These are phyloP conservation scores for Chaetura pelagica DNA, from an alignment of 2,113 vertebrate genomes.

Conservation along the genomic window DNA sequence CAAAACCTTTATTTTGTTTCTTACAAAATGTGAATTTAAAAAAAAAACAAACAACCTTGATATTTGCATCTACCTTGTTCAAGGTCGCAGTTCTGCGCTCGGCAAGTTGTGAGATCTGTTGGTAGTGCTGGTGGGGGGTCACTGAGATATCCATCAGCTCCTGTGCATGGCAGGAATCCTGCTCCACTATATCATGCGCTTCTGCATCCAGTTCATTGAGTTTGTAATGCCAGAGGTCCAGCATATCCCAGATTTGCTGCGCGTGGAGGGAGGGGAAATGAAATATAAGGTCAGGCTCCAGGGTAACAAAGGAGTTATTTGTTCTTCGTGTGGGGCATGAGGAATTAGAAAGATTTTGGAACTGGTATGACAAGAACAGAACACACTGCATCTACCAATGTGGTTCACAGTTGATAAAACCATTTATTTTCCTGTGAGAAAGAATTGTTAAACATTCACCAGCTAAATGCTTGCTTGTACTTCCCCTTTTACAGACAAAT, in stretches of 20 bases:
- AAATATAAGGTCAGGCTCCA: neutral
- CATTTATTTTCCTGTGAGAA: neutral
- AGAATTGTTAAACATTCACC: neutral
- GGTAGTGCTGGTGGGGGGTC: conserved; percentile 83
- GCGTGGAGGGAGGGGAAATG: neutral
- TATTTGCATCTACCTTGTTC: conserved; percentile 82
- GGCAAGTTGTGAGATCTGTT: conserved; percentile 83
- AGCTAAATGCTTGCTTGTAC: neutral
- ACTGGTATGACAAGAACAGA: neutral
- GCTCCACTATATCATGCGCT: conserved; percentile 87
- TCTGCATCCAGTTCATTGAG: conserved; percentile 86
- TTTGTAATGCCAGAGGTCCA: conserved; percentile 88
- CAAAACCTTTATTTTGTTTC: neutral
- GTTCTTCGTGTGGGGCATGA: neutral
- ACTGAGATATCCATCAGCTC: conserved; percentile 82
- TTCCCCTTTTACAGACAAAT: neutral
- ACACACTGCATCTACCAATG: neutral
- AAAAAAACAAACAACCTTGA: neutral
- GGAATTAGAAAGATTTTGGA: neutral
- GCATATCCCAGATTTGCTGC: conserved; percentile 89
- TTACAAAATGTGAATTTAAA: rapidly evolving
- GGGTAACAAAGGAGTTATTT: neutral
- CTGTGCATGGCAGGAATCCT: conserved; percentile 80
- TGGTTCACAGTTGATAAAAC: neutral
- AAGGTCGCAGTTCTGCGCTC: conserved; percentile 87